Base-by-base conservation (phyloP, 1,140 invertebrate species). In the Aethina tumida region DNA sequence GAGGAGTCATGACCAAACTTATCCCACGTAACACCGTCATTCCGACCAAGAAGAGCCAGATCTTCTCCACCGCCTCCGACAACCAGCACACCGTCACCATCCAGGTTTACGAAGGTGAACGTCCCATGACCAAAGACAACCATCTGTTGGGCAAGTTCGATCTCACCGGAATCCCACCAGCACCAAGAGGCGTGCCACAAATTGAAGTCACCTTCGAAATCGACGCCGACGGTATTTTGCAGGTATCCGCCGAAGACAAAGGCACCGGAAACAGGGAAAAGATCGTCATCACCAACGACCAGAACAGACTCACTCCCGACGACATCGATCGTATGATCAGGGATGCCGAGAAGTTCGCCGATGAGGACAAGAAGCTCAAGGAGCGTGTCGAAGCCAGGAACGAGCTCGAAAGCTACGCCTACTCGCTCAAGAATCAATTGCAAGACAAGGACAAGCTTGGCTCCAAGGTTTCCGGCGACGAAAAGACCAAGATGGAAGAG, bases 171-270 rank as follows among this genome's bases (percentile, higher is more conserved):
- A 96, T 99, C 47, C 95, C 96, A 45, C 94, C 94, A 22, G 94
- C 95, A 28, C 94, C 94, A 3, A 74, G 95, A 59, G 95, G 96
- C 41, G 92, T 99, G 25, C 94, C 95, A n/a, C 93, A 98, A 67
- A 97, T 98, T 59, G 92, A 97, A 67, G 94, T 99, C 2, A 97
- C 93, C 0, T 99, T 99, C 58, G 95, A 99, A 68, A 98, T 99
- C 53, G 96, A 99, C 57, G 95, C 94, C 24, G 98, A 99, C 59
- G 95, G 95, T 68, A 99, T 99, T 56, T 36, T 62, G 6, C 67
- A 77, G 60, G 90, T 95, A 45, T 91, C 90, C 13, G 96, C 95
- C 14, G 95, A 98, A 66, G 95, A 98, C 58, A 98, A 98, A 65
- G 94, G 94, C 19, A 98, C 95, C 37, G 95, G 95, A 36, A 97